Base-by-base conservation (phyloP, 2,797 vertebrate species). In the Intellagama lesueurii region DNA sequence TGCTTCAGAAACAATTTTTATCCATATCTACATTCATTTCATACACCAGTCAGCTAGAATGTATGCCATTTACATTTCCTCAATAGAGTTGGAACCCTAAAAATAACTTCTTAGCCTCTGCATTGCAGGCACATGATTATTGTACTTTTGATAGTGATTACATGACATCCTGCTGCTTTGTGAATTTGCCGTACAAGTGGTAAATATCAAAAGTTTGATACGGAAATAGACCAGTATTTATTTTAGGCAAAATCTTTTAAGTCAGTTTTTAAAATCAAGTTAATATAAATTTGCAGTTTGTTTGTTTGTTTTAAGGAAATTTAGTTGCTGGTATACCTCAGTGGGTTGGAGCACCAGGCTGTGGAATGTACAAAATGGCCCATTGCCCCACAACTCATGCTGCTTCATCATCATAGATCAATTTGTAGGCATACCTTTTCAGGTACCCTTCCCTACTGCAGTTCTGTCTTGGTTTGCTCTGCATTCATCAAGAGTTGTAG, bases 141-240 rank as follows among this genome's bases (percentile, higher is more conserved):
- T 66, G 26, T 70, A 35, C 3, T 60, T 80, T 80, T 56, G 30
- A 19, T 60, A 75, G 14, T 3, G 16, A 64, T 76, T 16, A 32
- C 83, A 75, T 14, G 40, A 19, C 56, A 64, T 85, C 52, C n/a
- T 35, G 56, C 72, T 78, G 44, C 35, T 86, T 89, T 60, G 24
- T 87, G 4, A 40, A 89, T 28, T 77, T 92, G 81, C 47, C 89
- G 11, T 30, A 22, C 12, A 44, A 68, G 47, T n/a, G 9, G 16
- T 64, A 64, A 78, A 66, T 22, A 68, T 66, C 72, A 64, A 56
- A 16, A 28, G 70, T 56, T 28, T 30, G 14, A 44, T 77, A 40
- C 30, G n/a, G 69, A 35, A 64, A 77, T 77, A 73, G 14, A 77
- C 7, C 8, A 8, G 7, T 44, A 40, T 78, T 78, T 17, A 17